These are phyloP conservation scores for Ceratosolen solmsi DNA, from an alignment of 1,140 invertebrate genomes.

Conservation along the genomic window DNA sequence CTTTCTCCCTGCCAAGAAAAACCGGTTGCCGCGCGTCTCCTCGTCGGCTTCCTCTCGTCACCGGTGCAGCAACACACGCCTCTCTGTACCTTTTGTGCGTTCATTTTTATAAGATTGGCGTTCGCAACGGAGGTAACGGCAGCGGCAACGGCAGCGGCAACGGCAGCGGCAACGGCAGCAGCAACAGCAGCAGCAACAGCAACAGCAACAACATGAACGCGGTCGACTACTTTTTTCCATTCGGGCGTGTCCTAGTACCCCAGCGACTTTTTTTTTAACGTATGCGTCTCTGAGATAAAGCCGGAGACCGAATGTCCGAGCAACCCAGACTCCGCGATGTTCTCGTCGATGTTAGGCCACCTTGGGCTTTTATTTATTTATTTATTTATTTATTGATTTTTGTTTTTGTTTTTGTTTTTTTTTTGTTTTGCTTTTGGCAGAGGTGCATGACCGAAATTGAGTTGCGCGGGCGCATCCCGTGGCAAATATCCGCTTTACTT, in stretches of 20 bases:
- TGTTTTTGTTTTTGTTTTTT: no score
- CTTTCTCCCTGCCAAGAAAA: not conserved
- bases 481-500: no score
- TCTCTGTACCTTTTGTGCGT: not conserved
- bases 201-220: no score
- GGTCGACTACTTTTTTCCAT: no score
- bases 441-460: no score
- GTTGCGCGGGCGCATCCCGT: no score
- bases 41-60: not conserved
- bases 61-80: not conserved
- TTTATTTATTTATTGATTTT: no score
- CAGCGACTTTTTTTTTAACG: not conserved
- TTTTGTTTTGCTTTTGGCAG: no score
- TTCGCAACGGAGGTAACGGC: not conserved
- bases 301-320: not conserved
- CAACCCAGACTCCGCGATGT: not conserved
- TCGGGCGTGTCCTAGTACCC: not conserved
- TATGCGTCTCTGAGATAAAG: not conserved
- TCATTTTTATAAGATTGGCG: not conserved
- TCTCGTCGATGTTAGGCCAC: not conserved
- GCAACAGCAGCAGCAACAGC: slow-evolving; percentile 1
- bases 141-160: not conserved
- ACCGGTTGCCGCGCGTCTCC: slow-evolving; percentile 12
- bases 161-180: not conserved
- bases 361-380: no score